phyloP scores from a whole-genome alignment of 2,888 invertebrate genomes.

The Acleris holmiana region DNA sequence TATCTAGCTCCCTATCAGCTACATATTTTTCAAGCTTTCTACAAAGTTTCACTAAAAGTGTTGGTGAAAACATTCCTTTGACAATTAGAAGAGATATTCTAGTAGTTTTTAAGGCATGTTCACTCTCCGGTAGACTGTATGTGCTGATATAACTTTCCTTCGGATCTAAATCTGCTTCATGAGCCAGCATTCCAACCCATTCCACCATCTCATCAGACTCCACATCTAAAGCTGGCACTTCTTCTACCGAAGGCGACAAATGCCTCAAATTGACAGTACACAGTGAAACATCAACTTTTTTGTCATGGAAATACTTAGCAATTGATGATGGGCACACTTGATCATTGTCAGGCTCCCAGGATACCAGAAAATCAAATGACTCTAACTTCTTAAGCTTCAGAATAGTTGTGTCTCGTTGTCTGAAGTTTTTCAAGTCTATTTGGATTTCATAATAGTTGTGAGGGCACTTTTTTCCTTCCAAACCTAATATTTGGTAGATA shows the following conservation, averaged over 20 bases:
- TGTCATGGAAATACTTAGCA: constrained; percentile 71
- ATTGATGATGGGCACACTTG: constrained; percentile 72
- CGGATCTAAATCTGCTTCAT: constrained; percentile 54
- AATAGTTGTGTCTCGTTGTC: constrained; percentile 51
- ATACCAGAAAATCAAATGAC: constrained; percentile 58
- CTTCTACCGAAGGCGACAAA: constrained; percentile 54
- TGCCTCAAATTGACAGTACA: constrained; percentile 49
- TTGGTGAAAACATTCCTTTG: constrained; percentile 65
- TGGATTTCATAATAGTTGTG: constrained; percentile 65
- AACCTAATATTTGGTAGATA: constrained; percentile 70
- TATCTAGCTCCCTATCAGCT: constrained; percentile 50
- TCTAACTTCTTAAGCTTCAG: constrained; percentile 58
- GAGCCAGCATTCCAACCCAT: constrained; percentile 72
- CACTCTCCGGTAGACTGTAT: constrained; percentile 64
- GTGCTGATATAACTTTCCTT: constrained; percentile 66
- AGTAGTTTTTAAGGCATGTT: constrained; percentile 56
- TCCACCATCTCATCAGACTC: constrained; percentile 69
- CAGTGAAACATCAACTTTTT: constrained; percentile 53
- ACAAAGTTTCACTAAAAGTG: constrained; percentile 53
- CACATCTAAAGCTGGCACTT: constrained; percentile 62
- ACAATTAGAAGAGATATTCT: constrained; percentile 62
- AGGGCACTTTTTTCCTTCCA: constrained; percentile 67
- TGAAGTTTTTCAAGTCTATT: constrained; percentile 59
- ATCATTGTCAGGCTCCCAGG: constrained; percentile 66
- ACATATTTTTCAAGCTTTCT: constrained; percentile 56